phyloP scores from a whole-genome alignment of 2,113 vertebrate species.

The Oryzias melastigma region DNA sequence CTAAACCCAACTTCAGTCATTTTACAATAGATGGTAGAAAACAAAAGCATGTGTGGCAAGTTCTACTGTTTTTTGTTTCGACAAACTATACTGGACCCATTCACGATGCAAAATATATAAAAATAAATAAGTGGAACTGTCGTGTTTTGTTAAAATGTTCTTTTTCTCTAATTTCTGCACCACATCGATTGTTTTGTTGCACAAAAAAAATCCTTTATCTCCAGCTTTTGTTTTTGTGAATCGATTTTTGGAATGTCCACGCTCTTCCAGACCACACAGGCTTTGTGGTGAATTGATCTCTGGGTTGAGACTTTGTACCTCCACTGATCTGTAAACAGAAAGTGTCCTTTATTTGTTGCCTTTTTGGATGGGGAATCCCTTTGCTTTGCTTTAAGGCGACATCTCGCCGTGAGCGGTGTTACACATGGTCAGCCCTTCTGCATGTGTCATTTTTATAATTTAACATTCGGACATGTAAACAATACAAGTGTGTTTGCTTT shows the following conservation, averaged over 20 bases:
- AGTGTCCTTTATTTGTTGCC: constrained; percentile 31
- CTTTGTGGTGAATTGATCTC: constrained; percentile 7
- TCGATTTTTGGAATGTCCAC: constrained; percentile 9
- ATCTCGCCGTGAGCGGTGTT: not conserved
- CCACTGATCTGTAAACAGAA: constrained; percentile 54
- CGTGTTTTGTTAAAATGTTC: too few species aligned
- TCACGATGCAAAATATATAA: too few species aligned
- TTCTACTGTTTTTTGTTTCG: too few species aligned
- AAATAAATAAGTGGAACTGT: too few species aligned
- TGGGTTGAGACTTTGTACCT: constrained; percentile 69
- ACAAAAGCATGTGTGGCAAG: too few species aligned
- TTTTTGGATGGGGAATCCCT: constrained; percentile 29
- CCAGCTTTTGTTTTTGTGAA: not conserved
- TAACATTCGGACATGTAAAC: constrained; percentile 4
- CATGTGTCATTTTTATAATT: not conserved
- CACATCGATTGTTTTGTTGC: constrained; percentile 5
- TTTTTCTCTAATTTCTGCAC: not conserved
- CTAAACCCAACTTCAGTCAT: too few species aligned
- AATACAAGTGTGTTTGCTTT: not conserved
- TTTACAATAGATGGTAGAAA: too few species aligned
- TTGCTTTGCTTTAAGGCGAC: constrained; percentile 17
- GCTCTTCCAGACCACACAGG: not conserved
- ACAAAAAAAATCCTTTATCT: not conserved
- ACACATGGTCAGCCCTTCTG: not conserved
- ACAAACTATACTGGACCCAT: too few species aligned